Evolutionary conservation across 2,888 invertebrate species (phyloP).

Genomic region (Aphodius granarius): DNA sequence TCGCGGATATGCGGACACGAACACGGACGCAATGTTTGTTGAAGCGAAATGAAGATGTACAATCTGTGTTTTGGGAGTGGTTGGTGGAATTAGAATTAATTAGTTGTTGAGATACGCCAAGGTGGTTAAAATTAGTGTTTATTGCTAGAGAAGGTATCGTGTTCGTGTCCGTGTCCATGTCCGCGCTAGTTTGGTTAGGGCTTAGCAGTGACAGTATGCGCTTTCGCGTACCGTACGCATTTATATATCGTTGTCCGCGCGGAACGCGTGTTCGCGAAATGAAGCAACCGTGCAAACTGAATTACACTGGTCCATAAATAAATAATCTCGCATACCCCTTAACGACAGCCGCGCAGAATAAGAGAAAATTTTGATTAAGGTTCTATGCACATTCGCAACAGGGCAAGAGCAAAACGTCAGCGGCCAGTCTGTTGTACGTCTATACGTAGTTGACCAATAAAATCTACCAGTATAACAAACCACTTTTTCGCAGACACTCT

Average conservation of each 20-base stretch:
- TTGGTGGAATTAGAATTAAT: no score
- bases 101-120: no score
- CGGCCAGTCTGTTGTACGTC: slow-evolving; percentile 53
- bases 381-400: slow-evolving; percentile 50
- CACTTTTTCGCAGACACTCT: not conserved
- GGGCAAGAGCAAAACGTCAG: slow-evolving; percentile 49
- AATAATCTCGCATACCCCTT: slow-evolving; percentile 47
- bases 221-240: slow-evolving; percentile 12
- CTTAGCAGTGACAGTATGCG: not conserved
- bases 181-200: no score
- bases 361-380: slow-evolving; percentile 55
- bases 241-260: slow-evolving; percentile 5
- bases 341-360: slow-evolving; percentile 52
- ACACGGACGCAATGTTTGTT: no score
- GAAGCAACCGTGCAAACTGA: slow-evolving; percentile 33
- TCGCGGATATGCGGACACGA: not conserved
- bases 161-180: no score
- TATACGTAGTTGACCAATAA: slow-evolving; percentile 47
- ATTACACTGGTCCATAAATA: slow-evolving; percentile 37
- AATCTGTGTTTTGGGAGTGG: no score
- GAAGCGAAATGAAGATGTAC: no score
- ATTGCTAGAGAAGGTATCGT: no score
- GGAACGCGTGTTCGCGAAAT: slow-evolving; percentile 9
- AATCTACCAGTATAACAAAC: not conserved
- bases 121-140: no score